Conservation (phyloP, 2,797 vertebrate species). For the Discoglossus pictus region DNA sequence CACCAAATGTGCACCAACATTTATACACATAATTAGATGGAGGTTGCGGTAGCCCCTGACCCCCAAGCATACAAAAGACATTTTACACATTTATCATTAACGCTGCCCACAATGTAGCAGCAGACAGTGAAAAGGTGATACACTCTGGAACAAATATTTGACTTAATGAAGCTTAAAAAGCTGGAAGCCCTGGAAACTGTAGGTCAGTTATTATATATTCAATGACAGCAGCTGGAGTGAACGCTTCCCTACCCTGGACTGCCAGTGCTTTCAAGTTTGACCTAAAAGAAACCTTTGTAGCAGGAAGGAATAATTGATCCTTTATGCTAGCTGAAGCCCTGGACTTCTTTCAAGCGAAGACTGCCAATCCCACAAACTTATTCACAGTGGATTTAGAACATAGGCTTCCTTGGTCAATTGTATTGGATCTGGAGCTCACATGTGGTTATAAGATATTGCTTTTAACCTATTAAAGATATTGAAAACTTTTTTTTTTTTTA, state of each 20-base stretch:
- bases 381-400: constrained; percentile 57
- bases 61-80: too few relatives aligned
- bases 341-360: constrained; percentile 56
- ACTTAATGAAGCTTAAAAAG: constrained; percentile 65
- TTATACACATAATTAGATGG: too few relatives aligned
- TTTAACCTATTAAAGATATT: constrained; percentile 10
- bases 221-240: constrained; percentile 59
- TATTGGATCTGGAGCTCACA: constrained; percentile 57
- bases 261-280: constrained; percentile 61
- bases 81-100: constrained; percentile 5
- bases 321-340: constrained; percentile 60
- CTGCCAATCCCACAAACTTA: constrained; percentile 56
- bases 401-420: constrained; percentile 37
- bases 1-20: constrained; percentile 31
- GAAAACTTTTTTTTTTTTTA: too few relatives aligned
- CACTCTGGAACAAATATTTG: constrained; percentile 64
- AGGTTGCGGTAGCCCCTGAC: too few relatives aligned
- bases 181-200: constrained; percentile 57
- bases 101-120: neutral
- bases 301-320: constrained; percentile 64
- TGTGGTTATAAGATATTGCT: constrained; percentile 51
- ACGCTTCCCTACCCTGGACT: constrained; percentile 52
- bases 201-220: constrained; percentile 60
- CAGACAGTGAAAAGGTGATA: constrained; percentile 53
- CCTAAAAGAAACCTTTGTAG: constrained; percentile 66